phyloP scores from a whole-genome alignment of 2,113 vertebrate genomes.

The Zootoca vivipara region DNA sequence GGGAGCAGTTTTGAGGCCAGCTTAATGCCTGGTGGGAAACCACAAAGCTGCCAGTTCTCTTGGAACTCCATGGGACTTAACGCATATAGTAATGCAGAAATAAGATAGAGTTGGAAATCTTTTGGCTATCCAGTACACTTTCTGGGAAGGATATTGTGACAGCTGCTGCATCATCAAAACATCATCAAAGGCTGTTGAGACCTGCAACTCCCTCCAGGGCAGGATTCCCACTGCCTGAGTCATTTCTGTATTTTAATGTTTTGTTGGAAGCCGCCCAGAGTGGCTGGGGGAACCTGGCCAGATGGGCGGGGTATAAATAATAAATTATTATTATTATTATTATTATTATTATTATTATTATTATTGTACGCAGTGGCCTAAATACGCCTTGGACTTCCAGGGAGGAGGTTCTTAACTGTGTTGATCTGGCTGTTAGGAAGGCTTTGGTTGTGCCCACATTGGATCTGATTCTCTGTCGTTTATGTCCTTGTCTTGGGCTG shows the following conservation, averaged over 20 bases:
- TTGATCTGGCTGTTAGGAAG: neutral
- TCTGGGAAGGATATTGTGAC: neutral
- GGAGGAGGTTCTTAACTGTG: neutral
- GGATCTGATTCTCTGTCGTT: neutral
- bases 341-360: too few species aligned
- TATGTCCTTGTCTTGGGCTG: neutral
- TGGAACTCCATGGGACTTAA: neutral
- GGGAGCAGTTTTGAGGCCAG: neutral
- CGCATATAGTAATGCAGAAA: too few species aligned
- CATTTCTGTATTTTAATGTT: too few species aligned
- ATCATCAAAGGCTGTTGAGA: neutral
- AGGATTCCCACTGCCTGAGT: neutral
- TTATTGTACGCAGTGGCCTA: neutral
- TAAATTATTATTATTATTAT: too few species aligned
- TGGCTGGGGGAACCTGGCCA: too few species aligned
- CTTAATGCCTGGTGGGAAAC: slow-evolving; percentile 5
- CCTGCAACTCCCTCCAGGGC: neutral
- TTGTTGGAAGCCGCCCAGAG: too few species aligned
- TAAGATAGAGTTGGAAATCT: too few species aligned
- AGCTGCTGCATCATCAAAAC: neutral
- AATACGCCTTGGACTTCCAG: neutral
- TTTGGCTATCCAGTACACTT: neutral
- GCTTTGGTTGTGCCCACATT: neutral
- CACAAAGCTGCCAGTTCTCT: neutral
- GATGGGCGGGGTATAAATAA: too few species aligned